Evolutionary conservation across 2,113 vertebrate genomes (phyloP).

Genomic region (Papio anubis): DNA sequence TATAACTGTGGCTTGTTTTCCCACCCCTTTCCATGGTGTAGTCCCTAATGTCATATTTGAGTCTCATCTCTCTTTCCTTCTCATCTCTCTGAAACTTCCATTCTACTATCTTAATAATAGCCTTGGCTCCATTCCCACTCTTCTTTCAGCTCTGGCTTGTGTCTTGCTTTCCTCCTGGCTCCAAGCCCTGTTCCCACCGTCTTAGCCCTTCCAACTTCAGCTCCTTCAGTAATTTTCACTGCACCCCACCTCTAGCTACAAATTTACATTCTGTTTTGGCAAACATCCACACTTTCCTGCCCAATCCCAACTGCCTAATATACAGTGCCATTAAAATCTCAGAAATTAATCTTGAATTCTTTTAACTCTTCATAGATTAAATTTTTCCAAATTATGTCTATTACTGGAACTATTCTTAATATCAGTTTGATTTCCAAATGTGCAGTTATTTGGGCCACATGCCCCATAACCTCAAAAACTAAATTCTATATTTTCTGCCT

Average conservation of each 20-base stretch:
- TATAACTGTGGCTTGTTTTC: background rate
- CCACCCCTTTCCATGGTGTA: background rate
- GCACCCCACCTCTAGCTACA: background rate
- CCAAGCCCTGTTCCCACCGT: slow-evolving; percentile 68
- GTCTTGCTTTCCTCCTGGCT: slow-evolving; percentile 62
- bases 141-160: slow-evolving; percentile 55
- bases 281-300: background rate
- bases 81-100: background rate
- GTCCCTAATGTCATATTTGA: background rate
- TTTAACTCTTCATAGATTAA: slow-evolving; percentile 17
- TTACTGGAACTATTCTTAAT: slow-evolving; percentile 15
- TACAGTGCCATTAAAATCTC: background rate
- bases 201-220: background rate
- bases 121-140: slow-evolving; percentile 47
- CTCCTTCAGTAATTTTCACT: background rate
- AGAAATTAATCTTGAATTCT: background rate
- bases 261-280: slow-evolving; percentile 31
- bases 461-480: background rate
- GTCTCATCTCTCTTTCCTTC: background rate
- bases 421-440: background rate
- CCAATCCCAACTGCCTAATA: background rate
- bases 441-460: background rate
- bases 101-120: background rate
- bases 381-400: slow-evolving; percentile 35
- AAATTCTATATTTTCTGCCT: background rate